A percentile compares a stretch with the other conserved stretches of the same genome.
Conservation (phyloP, 1,140 invertebrate genomes). For the Acromyrmex echinatior region DNA sequence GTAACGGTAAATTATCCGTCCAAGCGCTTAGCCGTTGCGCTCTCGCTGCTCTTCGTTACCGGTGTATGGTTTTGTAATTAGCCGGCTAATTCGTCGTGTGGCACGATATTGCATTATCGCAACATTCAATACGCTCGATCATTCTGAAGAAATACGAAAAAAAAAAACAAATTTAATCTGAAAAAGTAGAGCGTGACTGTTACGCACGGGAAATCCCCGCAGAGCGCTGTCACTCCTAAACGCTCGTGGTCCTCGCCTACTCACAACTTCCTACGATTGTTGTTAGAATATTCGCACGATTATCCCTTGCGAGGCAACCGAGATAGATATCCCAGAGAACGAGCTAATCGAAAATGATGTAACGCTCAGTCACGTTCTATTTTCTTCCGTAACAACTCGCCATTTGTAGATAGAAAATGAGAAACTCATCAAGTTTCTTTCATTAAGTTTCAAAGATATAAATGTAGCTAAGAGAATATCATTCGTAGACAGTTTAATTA, state of each 20-base stretch:
- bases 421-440: not conserved
- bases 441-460: not conserved
- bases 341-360: conserved; percentile 69
- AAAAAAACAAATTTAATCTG: not conserved
- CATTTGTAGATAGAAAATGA: conserved; percentile 22
- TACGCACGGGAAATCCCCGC: conserved; percentile 71
- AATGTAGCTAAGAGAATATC: not conserved
- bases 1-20: conserved; percentile 83
- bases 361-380: conserved; percentile 66
- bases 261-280: conserved; percentile 75
- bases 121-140: too few species aligned
- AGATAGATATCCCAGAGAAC: conserved; percentile 53
- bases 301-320: conserved; percentile 63
- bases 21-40: conserved; percentile 69
- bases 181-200: conserved; percentile 72
- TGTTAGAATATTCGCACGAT: conserved; percentile 74
- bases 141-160: not conserved
- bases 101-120: conserved; percentile 22
- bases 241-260: conserved; percentile 63
- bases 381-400: conserved; percentile 58
- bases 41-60: conserved; percentile 59
- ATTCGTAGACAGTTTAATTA: conserved; percentile 6
- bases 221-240: conserved; percentile 37
- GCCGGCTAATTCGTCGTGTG: conserved; percentile 23
- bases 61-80: conserved; percentile 40